Evolutionary conservation across 2,888 invertebrate species (phyloP).

Genomic region (Apocheima hispidaria): DNA sequence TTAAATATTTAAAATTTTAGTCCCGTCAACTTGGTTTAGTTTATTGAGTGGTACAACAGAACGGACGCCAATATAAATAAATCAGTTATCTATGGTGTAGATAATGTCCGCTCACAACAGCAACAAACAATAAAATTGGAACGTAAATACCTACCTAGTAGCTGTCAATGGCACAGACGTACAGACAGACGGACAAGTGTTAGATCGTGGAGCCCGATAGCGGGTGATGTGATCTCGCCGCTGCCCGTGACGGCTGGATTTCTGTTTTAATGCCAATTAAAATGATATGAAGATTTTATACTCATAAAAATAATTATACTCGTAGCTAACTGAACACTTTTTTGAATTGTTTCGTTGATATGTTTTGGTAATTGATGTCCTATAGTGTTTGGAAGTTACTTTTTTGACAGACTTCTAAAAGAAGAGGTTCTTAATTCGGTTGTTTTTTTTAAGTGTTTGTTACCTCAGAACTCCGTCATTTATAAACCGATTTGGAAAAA

Average conservation of each 20-base stretch:
- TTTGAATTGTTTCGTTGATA: not conserved
- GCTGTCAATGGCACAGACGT: constrained; percentile 42
- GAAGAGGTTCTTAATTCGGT: too few species aligned
- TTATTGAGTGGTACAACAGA: too few species aligned
- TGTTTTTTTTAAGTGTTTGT: too few species aligned
- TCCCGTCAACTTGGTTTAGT: too few species aligned
- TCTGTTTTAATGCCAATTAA: constrained; percentile 45
- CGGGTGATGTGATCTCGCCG: constrained; percentile 38
- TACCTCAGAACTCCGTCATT: too few species aligned
- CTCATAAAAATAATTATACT: not conserved
- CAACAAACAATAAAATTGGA: constrained; percentile 28
- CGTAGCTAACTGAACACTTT: not conserved
- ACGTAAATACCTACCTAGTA: not conserved
- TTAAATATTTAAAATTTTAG: too few species aligned
- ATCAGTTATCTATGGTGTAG: too few species aligned
- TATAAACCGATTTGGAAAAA: too few species aligned
- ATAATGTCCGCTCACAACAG: constrained; percentile 36
- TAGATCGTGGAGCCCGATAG: constrained; percentile 45
- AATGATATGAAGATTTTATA: constrained; percentile 29
- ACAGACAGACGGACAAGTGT: constrained; percentile 50
- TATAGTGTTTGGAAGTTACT: too few species aligned
- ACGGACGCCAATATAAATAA: too few species aligned
- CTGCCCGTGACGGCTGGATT: constrained; percentile 35
- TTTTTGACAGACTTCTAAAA: too few species aligned
- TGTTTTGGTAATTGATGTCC: not conserved